Conservation (phyloP, 2,113 vertebrate species). For the Meleagris gallopavo region DNA sequence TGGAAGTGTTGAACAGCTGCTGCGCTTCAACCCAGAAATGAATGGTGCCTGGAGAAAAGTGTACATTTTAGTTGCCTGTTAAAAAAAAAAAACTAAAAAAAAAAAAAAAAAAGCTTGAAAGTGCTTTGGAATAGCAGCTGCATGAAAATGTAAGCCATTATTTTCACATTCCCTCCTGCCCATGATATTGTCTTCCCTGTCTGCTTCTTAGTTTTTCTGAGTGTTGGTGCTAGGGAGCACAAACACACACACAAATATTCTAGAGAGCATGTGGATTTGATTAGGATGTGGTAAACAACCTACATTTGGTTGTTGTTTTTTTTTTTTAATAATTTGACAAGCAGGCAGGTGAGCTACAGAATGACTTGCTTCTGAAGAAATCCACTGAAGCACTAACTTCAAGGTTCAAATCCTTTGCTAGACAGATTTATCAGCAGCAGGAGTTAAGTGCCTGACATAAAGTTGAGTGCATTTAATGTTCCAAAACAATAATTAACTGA, state of each 20-base stretch:
- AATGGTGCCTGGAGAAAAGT: conserved; percentile 7
- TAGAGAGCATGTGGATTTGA: background rate
- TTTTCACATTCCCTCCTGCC: conserved; percentile 3
- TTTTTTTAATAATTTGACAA: background rate
- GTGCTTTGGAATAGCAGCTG: background rate
- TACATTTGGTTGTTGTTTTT: no score
- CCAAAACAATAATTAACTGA: conserved; percentile 65
- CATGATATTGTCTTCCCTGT: background rate
- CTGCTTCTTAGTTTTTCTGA: background rate
- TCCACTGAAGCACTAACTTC: background rate
- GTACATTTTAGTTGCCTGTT: background rate
- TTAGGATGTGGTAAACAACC: background rate
- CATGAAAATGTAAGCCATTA: background rate
- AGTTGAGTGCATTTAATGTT: conserved; percentile 55
- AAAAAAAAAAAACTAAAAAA: background rate
- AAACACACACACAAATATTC: background rate
- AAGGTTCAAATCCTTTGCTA: conserved; percentile 7
- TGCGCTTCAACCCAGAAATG: background rate
- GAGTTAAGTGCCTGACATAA: conserved; percentile 51
- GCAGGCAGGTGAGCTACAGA: background rate
- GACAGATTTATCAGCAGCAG: conserved; percentile 46
- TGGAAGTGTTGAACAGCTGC: background rate
- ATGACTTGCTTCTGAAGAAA: background rate
- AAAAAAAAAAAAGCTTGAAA: background rate
- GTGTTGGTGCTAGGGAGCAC: background rate